Conservation (phyloP, 2,797 vertebrate species). For the Hypotaenidia philippensis region DNA sequence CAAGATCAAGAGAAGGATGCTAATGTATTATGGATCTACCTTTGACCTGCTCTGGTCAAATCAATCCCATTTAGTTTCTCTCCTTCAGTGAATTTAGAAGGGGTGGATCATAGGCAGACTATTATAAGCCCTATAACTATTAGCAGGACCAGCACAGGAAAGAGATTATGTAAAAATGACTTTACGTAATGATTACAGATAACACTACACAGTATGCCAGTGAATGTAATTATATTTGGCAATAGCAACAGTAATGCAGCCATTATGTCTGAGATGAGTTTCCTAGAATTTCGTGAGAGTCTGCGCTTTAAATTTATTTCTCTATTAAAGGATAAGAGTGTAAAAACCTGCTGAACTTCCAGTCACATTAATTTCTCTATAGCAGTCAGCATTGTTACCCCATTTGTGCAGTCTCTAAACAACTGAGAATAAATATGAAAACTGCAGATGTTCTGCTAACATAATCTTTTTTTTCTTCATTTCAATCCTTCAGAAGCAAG, state of each 20-base stretch:
- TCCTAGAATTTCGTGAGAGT: slow-evolving; percentile 9
- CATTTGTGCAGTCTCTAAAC: not conserved
- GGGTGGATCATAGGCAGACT: not conserved
- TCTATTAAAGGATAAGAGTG: not conserved
- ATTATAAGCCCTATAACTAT: not conserved
- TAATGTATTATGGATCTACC: not conserved
- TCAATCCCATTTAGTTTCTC: slow-evolving; percentile 22
- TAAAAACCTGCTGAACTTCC: not conserved
- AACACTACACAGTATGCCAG: not conserved
- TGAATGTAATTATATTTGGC: slow-evolving; percentile 34
- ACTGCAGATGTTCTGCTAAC: not conserved
- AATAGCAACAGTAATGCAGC: slow-evolving; percentile 9
- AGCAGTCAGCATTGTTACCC: not conserved
- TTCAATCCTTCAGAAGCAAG: not conserved
- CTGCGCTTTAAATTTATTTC: slow-evolving; percentile 22
- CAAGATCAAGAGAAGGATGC: not conserved
- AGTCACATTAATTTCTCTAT: not conserved
- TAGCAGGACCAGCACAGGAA: slow-evolving; percentile 22
- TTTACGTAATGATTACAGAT: slow-evolving; percentile 45
- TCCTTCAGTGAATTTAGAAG: not conserved
- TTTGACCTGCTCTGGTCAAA: slow-evolving; percentile 13
- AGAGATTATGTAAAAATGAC: slow-evolving; percentile 25
- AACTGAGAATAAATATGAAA: not conserved
- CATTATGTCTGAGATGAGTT: slow-evolving; percentile 13
- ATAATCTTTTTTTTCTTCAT: not conserved